Evolutionary conservation across 2,888 invertebrate genomes (phyloP), one percentile per base, ranked within the genome.

Genomic region (Opisthograptis luteolata): DNA sequence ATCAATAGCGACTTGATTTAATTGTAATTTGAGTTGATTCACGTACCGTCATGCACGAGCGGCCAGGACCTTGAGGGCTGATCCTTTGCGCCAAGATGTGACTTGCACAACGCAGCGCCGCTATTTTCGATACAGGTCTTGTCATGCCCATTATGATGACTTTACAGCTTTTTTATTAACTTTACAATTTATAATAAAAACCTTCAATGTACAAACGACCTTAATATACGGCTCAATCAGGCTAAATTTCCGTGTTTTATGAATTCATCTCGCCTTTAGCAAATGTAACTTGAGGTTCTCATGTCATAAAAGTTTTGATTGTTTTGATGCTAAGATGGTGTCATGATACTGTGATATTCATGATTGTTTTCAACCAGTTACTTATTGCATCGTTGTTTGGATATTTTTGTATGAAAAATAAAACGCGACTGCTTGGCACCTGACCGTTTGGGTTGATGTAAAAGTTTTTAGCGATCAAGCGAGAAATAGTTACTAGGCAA

Each of bases 51-150:
- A 68, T 67, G 87, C 88, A 88, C 87, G 88, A 81, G 46, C 69
- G 76, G 45, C 10, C 73, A 73, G 73, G 79, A 73, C 87, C 87
- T 88, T 87, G 84, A 60, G 62, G 68, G 66, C 68, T 70, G 80
- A 76, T 87, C 87, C 85, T 81, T 81, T 64, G 73, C 55, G 59
- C 65, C 72, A 67, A 75, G 84, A 84, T 88, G 85, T 87, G 88
- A 86, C 86, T 86, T 86, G 87, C 86, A 83, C 78, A 84, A 85
- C 71, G 68, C 73, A 25, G 48, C 76, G 71, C 75, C 75, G 79
- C 79, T 83, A 81, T 81, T 83, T 83, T 74, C 72, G 75, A 76
- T 73, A 69, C 68, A 71, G 60, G 72, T 59, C 46, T 49, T 51
- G 48, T 54, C 58, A 54, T 60, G 60, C 41, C 47, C 61, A 68